Evolutionary conservation across 1,140 invertebrate genomes (phyloP).

Genomic region (Augochlora pura): DNA sequence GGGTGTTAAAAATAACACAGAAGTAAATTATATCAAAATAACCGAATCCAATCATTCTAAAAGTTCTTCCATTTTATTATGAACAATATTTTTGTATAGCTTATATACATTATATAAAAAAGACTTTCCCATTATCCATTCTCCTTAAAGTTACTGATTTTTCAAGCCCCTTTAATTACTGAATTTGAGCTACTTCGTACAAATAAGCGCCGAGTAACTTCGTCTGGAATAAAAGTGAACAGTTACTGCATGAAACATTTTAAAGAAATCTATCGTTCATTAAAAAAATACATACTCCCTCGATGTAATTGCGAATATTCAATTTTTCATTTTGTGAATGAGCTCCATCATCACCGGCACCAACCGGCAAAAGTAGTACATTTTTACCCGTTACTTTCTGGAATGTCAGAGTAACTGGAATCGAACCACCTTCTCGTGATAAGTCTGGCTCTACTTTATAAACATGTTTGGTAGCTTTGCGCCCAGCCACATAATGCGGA

Average conservation of each 20-base stretch:
- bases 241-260: constrained; percentile 13
- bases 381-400: constrained; percentile 95
- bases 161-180: constrained; percentile 9
- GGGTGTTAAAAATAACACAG: constrained; percentile 69
- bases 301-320: constrained; percentile 94
- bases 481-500: constrained; percentile 94
- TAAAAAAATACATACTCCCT: constrained; percentile 87
- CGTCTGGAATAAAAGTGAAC: constrained; percentile 83
- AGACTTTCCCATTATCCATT: neutral
- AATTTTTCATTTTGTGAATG: constrained; percentile 99
- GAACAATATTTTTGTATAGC: constrained; percentile 17
- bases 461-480: constrained; percentile 92
- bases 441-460: constrained; percentile 96
- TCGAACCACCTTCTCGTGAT: constrained; percentile 97
- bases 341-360: constrained; percentile 96
- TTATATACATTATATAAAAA: constrained; percentile 9
- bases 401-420: constrained; percentile 95
- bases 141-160: neutral
- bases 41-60: constrained; percentile 6
- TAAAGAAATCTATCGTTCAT: neutral
- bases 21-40: constrained; percentile 23
- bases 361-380: constrained; percentile 95
- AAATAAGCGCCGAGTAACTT: constrained; percentile 93
- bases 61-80: constrained; percentile 42
- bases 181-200: constrained; percentile 87